phyloP scores from a whole-genome alignment of 2,113 vertebrate genomes.

The Gasterosteus nipponicus region DNA sequence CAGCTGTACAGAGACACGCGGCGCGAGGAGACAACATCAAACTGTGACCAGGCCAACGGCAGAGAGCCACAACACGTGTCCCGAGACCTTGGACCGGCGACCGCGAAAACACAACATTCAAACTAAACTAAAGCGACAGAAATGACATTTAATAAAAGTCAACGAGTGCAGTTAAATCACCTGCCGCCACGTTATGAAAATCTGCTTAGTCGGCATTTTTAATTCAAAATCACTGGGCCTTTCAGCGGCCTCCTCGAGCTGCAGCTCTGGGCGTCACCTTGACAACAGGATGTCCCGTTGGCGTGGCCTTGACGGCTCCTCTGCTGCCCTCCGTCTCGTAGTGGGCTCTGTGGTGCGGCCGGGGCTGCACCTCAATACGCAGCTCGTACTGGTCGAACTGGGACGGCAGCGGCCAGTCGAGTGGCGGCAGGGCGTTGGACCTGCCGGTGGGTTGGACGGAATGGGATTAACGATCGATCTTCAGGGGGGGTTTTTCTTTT shows the following conservation, averaged over 20 bases:
- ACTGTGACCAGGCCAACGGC: conserved; percentile 43
- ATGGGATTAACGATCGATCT: not conserved
- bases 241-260: not conserved
- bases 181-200: not conserved
- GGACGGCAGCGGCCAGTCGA: conserved; percentile 92
- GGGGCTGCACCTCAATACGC: conserved; percentile 90
- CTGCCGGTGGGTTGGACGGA: conserved; percentile 61
- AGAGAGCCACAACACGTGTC: conserved; percentile 9
- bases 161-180: not conserved
- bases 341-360: conserved; percentile 91
- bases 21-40: conserved; percentile 19
- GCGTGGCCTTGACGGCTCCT: conserved; percentile 89
- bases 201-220: not conserved
- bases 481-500: not conserved
- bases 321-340: conserved; percentile 93
- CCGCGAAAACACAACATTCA: not conserved
- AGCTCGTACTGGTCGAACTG: conserved; percentile 91
- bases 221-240: not conserved
- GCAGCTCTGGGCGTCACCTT: conserved; percentile 80
- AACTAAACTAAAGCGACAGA: not conserved
- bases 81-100: not conserved
- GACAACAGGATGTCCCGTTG: conserved; percentile 88
- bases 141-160: not conserved
- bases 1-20: conserved; percentile 77
- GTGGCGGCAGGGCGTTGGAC: conserved; percentile 87